Evolutionary conservation across 2,113 vertebrate genomes (phyloP), one percentile per base, ranked within the genome.

Genomic region (Corythaixoides concolor): DNA sequence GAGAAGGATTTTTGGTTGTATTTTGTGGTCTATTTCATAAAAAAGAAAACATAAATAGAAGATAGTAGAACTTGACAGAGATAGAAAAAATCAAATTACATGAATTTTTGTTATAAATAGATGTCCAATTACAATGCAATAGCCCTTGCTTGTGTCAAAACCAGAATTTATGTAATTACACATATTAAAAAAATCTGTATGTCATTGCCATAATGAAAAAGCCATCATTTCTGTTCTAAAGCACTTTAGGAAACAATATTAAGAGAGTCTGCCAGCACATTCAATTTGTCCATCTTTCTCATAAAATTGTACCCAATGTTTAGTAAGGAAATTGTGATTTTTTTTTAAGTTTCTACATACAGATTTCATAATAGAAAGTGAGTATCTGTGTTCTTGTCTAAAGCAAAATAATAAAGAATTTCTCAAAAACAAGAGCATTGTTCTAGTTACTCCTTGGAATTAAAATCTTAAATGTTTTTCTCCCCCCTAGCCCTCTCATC

Each of bases 141-240:
- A 89, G n/a, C 52, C 33, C 72, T 90, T 93, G 37, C 79, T 94
- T 93, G 69, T 90, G 92, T 88, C 77, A 90, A 94, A 92, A 70
- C 27, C 52, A 87, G 41, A 90, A 63, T 94, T 88, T 91, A 74
- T 3, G 27, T 97, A 97, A 98, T 97, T 97, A 95, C 64, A 85
- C 15, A 73, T 59, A 79, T 80, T 96, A 43, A 85, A 55, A 97
- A 96, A 97, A 55, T 91, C 88, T 81, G 23, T 86, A 14, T 92
- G 83, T 73, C 79, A 78, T 94, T 89, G 80, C 81, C 32, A 75
- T 97, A 93, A 96, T 90, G 91, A 98, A 97, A 91, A 97, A 96
- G 80, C 59, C 24, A 9, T 96, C 41, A 94, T 97, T 97, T 97
- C 84, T 87, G 22, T 96, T 97, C 88, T 90, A 91, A 96, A 93